Evolutionary conservation across 92 coral and sea anemone species (phyloP).

Genomic region (Porites rus): DNA sequence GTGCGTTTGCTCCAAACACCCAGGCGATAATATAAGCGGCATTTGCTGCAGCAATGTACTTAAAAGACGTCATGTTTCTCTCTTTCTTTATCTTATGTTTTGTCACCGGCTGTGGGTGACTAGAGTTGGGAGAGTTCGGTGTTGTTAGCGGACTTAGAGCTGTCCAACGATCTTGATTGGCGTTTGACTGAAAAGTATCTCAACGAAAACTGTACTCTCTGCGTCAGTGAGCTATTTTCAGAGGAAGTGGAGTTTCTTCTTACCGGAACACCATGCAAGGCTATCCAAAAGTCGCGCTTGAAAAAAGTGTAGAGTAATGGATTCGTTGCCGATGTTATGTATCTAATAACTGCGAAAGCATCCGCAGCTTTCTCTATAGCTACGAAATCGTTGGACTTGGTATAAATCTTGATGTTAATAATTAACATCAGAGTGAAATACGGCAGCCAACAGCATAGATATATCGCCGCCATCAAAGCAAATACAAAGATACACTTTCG

Average conservation of each 20-base stretch:
- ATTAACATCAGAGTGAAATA: slow-evolving; percentile 50
- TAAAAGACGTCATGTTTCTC: too few species aligned
- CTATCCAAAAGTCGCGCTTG: slow-evolving; percentile 68
- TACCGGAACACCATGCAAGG: slow-evolving; percentile 11
- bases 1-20: too few species aligned
- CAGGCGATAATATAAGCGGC: too few species aligned
- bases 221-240: not conserved
- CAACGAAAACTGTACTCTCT: not conserved
- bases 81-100: too few species aligned
- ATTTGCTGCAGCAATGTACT: too few species aligned
- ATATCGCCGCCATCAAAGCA: slow-evolving; percentile 65
- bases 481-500: slow-evolving; percentile 57
- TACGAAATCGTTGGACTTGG: not conserved
- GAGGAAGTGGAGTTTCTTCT: not conserved
- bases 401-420: not conserved
- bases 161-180: not conserved
- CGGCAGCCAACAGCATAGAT: slow-evolving; percentile 70
- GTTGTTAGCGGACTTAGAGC: not conserved
- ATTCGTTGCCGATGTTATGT: slow-evolving; percentile 53
- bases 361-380: not conserved
- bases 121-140: too few species aligned
- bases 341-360: slow-evolving; percentile 47
- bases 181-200: not conserved
- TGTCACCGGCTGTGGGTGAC: too few species aligned
- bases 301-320: slow-evolving; percentile 73